Base-by-base conservation (phyloP, 1,140 invertebrate species). In the Drosophila jambulina region DNA sequence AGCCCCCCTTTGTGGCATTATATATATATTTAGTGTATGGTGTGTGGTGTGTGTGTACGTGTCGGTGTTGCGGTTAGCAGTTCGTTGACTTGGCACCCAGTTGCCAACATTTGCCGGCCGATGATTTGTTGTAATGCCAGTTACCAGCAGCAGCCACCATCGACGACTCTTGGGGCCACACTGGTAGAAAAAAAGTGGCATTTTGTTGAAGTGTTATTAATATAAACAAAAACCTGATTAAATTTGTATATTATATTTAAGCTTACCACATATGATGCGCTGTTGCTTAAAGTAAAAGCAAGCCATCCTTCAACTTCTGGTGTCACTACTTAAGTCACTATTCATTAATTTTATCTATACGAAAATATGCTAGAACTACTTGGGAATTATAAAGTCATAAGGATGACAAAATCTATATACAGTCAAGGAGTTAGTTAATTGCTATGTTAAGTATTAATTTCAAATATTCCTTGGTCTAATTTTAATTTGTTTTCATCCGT, bases 31-130 rank as follows among this genome's bases (percentile, higher is more conserved):
- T 60, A 27, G 40, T 40, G 3, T 57, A 19, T 59, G 56, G 15
- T 25, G 38, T 49, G 21, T 27, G 46, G 60, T 43, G 61, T 59
- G 40, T 46, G 21, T 56, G 49, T 53, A 23, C 48, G 72, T 65
- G 69, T 76, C 60, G 63, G 80, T 78, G 72, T 85, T 90, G 85
- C 78, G 81, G 85, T 88, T 82, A 71, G 60, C 86, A 85, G 85
- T 90, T 90, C 85, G 86, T 90, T 90, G 85, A 90, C 85, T 90
- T 90, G 82, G 75, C 85, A 83, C 80, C 76, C 83, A 87, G 67
- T 84, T 84, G 65, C 63, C 65, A 70, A 60, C 60, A 75, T 70
- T 49, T 60, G 49, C 61, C 43, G 62, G 64, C 59, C 64, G 80
- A 81, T 90, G 85, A 88, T 88, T 90, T 88, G 84, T 86, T 78